phyloP scores from a whole-genome alignment of 2,113 vertebrate genomes.

The Seriola aureovittata region DNA sequence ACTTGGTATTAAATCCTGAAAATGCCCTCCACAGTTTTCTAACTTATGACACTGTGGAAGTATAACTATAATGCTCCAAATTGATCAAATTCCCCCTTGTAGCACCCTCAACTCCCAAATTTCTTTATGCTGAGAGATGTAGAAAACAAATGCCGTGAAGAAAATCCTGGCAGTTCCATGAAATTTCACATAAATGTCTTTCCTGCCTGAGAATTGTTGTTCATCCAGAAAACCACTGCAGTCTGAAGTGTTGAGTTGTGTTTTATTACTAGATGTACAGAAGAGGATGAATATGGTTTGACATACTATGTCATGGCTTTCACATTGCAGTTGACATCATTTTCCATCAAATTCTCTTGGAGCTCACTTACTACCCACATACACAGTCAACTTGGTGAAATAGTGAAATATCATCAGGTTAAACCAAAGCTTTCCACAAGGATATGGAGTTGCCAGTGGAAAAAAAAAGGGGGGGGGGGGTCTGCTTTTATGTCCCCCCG shows the following conservation, averaged over 20 bases:
- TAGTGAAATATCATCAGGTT: too few species aligned
- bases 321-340: background rate
- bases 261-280: background rate
- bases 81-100: conserved; percentile 25
- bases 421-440: too few species aligned
- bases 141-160: conserved; percentile 24
- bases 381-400: too few species aligned
- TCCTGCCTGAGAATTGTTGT: conserved; percentile 18
- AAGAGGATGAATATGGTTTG: background rate
- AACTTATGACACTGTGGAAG: conserved; percentile 34
- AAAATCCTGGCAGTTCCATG: background rate
- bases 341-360: background rate
- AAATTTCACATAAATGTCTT: conserved; percentile 6
- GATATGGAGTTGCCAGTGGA: too few species aligned
- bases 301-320: background rate
- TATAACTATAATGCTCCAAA: conserved; percentile 36
- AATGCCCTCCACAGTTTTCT: conserved; percentile 43
- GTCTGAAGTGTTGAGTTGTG: conserved; percentile 5
- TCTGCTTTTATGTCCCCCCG: too few species aligned
- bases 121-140: conserved; percentile 1
- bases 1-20: conserved; percentile 60
- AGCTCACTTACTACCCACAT: too few species aligned
- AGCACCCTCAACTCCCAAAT: background rate
- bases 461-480: too few species aligned
- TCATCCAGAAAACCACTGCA: background rate